Evolutionary conservation across 2,888 invertebrate genomes (phyloP).

Genomic region (Nephrotoma appendiculata): DNA sequence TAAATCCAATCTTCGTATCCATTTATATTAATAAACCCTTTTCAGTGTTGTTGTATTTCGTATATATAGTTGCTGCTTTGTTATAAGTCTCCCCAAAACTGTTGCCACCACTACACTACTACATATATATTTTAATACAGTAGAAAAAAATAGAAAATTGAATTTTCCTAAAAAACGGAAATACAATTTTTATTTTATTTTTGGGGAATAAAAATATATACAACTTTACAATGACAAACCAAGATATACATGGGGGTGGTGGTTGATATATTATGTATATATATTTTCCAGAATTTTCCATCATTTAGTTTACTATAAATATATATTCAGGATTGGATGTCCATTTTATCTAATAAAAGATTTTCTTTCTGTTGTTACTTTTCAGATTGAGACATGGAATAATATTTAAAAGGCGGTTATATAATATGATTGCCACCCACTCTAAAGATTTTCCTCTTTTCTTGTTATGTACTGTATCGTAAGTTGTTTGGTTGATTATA

Average conservation of each 20-base stretch:
- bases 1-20: neutral
- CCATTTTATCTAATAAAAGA: conserved; percentile 3
- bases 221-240: neutral
- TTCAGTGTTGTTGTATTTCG: neutral
- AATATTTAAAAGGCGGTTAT: neutral
- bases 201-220: neutral
- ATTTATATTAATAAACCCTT: neutral
- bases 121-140: neutral
- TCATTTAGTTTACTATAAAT: neutral
- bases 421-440: neutral
- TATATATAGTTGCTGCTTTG: neutral
- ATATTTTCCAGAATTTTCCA: neutral
- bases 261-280: too few relatives aligned
- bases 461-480: neutral
- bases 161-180: neutral
- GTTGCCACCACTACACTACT: neutral
- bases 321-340: neutral
- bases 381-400: neutral
- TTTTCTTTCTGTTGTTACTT: neutral
- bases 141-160: neutral
- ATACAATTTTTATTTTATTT: neutral
- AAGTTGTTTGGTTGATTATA: neutral
- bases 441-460: neutral
- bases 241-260: neutral
- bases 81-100: neutral